A percentile compares a stretch with the other conserved stretches of the same genome.
phyloP scores from a whole-genome alignment of 2,888 invertebrate species.

The Hypena proboscidalis region DNA sequence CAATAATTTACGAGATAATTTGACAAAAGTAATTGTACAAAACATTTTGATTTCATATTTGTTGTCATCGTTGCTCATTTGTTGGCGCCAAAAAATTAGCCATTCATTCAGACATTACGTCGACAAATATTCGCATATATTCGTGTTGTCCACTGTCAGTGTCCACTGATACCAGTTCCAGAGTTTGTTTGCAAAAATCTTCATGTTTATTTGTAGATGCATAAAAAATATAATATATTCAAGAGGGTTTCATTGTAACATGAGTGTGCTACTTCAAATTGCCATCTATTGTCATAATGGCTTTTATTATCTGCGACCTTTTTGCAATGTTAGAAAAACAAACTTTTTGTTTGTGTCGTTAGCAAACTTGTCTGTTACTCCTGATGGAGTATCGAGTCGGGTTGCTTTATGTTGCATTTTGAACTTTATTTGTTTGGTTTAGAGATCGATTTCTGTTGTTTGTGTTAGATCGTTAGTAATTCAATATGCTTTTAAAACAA shows the following conservation, averaged over 20 bases:
- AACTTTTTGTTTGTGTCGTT: conserved; percentile 63
- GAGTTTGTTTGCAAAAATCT: conserved; percentile 33
- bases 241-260: conserved; percentile 55
- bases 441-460: conserved; percentile 15
- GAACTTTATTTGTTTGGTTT: conserved; percentile 8
- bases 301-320: conserved; percentile 52
- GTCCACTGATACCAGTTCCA: conserved; percentile 24
- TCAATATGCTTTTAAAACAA: conserved; percentile 42
- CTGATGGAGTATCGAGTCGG: conserved; percentile 29
- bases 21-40: neutral
- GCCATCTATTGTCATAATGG: conserved; percentile 57
- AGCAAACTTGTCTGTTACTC: conserved; percentile 51
- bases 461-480: conserved; percentile 46
- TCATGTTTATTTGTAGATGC: conserved; percentile 29
- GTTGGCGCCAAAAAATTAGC: neutral
- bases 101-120: neutral
- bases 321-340: conserved; percentile 63
- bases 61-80: conserved; percentile 1
- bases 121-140: conserved; percentile 2
- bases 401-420: conserved; percentile 14
- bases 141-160: conserved; percentile 11
- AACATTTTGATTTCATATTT: neutral
- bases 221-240: conserved; percentile 40
- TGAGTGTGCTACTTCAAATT: conserved; percentile 63
- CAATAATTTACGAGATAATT: neutral